Evolutionary conservation across 2,113 vertebrate species (phyloP).

Genomic region (Garra rufa): DNA sequence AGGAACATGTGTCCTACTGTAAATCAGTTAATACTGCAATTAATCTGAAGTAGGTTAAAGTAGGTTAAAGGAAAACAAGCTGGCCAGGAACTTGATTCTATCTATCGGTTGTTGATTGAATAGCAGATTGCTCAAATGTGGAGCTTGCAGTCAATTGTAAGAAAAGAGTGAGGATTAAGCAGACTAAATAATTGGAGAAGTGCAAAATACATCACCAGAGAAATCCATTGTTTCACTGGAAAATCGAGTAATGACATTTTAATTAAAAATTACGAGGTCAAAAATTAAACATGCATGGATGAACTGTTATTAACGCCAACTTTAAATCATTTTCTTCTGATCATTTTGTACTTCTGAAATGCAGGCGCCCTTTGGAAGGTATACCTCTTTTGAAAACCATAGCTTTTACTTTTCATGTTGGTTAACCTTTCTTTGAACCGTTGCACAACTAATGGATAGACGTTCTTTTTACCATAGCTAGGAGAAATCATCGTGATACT

Average conservation of each 20-base stretch:
- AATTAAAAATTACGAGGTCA: neutral
- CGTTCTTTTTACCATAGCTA: neutral
- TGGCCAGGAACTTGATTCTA: neutral
- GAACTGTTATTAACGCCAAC: neutral
- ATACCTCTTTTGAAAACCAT: neutral
- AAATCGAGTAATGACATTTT: neutral
- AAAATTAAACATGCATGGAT: neutral
- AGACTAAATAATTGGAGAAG: neutral
- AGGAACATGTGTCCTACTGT: neutral
- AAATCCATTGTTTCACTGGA: neutral
- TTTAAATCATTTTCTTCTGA: neutral
- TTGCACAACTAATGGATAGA: constrained; percentile 8
- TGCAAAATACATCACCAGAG: neutral
- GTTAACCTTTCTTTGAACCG: neutral
- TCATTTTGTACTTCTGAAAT: neutral
- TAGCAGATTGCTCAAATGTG: neutral
- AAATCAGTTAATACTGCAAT: no score
- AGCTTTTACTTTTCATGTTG: neutral
- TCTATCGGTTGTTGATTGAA: neutral
- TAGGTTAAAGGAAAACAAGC: neutral
- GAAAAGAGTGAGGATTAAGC: neutral
- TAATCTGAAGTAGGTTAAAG: no score
- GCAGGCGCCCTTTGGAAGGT: neutral
- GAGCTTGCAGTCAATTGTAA: neutral
- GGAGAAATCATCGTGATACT: neutral